phyloP scores from a whole-genome alignment of 2,888 invertebrate genomes.

The Philonicus albiceps region DNA sequence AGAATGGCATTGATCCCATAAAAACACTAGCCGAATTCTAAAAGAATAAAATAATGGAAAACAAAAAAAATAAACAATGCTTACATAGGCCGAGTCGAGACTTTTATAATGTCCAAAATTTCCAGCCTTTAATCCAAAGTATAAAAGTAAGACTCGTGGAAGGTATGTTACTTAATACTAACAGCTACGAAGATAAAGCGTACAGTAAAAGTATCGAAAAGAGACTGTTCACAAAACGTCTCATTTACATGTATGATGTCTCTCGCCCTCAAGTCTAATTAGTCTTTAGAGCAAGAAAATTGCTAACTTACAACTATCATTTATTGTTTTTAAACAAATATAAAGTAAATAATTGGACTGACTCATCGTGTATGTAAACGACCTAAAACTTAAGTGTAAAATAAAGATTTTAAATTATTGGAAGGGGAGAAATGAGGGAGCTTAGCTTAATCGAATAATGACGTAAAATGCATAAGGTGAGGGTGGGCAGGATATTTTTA shows the following conservation, averaged over 20 bases:
- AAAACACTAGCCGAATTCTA: slow-evolving; percentile 29
- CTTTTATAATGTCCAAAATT: neutral
- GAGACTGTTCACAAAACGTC: slow-evolving; percentile 46
- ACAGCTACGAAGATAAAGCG: neutral
- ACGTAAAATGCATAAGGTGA: neutral
- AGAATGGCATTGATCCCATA: neutral
- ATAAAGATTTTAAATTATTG: slow-evolving; percentile 9
- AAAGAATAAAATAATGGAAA: neutral
- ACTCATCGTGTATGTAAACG: neutral
- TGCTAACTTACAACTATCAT: slow-evolving; percentile 11
- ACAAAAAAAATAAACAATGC: no score
- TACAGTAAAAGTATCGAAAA: slow-evolving; percentile 18
- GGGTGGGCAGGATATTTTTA: neutral
- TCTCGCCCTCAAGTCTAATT: neutral
- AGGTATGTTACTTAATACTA: neutral
- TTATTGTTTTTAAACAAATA: neutral
- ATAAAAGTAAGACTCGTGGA: neutral
- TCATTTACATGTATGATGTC: neutral
- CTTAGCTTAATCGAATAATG: slow-evolving; percentile 23
- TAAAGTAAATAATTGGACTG: slow-evolving; percentile 12
- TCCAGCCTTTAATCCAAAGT: neutral
- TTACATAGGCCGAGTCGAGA: neutral
- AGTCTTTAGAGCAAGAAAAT: neutral
- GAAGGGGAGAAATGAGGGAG: neutral
- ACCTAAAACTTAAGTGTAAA: neutral